Evolutionary conservation across 2,113 vertebrate genomes (phyloP).

Genomic region (Arvicanthis niloticus): DNA sequence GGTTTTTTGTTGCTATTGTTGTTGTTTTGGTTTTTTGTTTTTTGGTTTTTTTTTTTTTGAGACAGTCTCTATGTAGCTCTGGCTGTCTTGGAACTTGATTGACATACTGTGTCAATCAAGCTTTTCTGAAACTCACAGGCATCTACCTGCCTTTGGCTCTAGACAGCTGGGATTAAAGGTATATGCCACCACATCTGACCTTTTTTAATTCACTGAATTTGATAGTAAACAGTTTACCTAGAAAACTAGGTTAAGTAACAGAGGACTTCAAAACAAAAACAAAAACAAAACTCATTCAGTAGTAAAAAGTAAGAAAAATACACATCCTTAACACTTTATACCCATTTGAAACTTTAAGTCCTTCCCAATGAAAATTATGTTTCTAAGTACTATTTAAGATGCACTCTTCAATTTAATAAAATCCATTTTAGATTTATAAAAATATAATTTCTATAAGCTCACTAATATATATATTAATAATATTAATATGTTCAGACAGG

Average conservation of each 20-base stretch:
- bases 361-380: background rate
- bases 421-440: background rate
- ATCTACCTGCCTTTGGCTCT: background rate
- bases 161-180: background rate
- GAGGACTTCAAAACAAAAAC: background rate
- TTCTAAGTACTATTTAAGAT: constrained; percentile 1
- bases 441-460: background rate
- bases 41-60: background rate
- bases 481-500: background rate
- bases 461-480: background rate
- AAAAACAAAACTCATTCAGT: constrained; percentile 31
- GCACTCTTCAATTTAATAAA: constrained; percentile 42
- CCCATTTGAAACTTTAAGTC: background rate
- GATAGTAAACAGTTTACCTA: background rate
- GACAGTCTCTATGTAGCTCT: background rate
- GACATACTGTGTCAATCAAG: background rate
- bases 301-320: background rate
- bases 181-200: background rate
- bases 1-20: too few relatives aligned
- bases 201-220: background rate
- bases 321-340: constrained; percentile 9
- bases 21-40: background rate
- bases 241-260: background rate
- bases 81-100: background rate
- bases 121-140: background rate